Evolutionary conservation across 1,140 invertebrate genomes (phyloP).

Genomic region (Halictus rubicundus): DNA sequence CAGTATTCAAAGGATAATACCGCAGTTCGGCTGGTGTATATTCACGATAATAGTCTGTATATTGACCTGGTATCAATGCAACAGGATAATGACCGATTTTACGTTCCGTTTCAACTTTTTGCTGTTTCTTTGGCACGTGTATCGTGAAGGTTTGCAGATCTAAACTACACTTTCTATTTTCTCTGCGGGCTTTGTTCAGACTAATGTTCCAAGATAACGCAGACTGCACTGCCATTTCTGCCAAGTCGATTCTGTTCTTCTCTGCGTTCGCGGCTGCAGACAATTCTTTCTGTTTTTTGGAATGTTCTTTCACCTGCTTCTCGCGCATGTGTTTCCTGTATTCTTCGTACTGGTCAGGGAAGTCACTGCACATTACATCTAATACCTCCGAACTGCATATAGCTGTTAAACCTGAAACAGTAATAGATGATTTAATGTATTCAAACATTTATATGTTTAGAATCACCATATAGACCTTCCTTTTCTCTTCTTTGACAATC

Average conservation of each 20-base stretch:
- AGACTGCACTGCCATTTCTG: conserved; percentile 92
- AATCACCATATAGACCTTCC: background rate
- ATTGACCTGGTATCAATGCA: conserved; percentile 95
- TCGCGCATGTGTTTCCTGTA: conserved; percentile 91
- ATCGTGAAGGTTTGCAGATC: conserved; percentile 90
- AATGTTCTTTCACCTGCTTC: conserved; percentile 87
- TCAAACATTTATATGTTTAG: background rate
- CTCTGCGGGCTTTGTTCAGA: conserved; percentile 88
- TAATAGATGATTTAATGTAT: background rate
- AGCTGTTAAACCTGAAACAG: conserved; percentile 89
- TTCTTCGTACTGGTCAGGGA: conserved; percentile 97
- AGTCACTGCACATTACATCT: conserved; percentile 97
- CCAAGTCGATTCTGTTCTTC: conserved; percentile 85
- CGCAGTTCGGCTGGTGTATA: conserved; percentile 84
- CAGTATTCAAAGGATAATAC: conserved; percentile 96
- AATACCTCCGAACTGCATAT: conserved; percentile 94
- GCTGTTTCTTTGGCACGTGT: conserved; percentile 84
- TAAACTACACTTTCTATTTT: conserved; percentile 85
- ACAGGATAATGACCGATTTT: conserved; percentile 92
- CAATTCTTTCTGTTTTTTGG: conserved; percentile 85
- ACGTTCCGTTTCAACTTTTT: conserved; percentile 79
- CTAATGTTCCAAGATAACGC: conserved; percentile 93
- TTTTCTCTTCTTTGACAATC: no score
- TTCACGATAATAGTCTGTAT: conserved; percentile 90
- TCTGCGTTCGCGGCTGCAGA: conserved; percentile 80